These are phyloP conservation scores for Podotricha telesiphe DNA, from an alignment of 2,888 invertebrate species.

Conservation along the genomic window DNA sequence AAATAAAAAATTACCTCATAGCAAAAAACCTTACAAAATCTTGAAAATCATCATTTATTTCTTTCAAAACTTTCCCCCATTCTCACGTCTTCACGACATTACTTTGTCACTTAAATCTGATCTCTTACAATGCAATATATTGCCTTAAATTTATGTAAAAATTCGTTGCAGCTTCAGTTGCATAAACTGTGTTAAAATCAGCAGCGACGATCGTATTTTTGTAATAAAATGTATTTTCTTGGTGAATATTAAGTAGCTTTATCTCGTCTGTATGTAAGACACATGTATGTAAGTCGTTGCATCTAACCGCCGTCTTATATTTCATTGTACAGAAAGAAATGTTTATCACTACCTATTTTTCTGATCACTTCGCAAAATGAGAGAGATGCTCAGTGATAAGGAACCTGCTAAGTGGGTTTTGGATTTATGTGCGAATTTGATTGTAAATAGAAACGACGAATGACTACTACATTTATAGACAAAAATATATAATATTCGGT, in stretches of 20 bases:
- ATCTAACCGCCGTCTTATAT: constrained; percentile 14
- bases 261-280: constrained; percentile 31
- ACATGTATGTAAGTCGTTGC: constrained; percentile 21
- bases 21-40: not conserved
- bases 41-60: not conserved
- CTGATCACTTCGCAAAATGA: too few relatives aligned
- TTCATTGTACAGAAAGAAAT: too few relatives aligned
- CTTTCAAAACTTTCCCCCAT: not conserved
- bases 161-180: constrained; percentile 1
- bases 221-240: constrained; percentile 29
- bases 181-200: constrained; percentile 28
- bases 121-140: constrained; percentile 18
- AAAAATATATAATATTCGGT: too few relatives aligned
- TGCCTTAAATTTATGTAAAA: constrained; percentile 19
- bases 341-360: too few relatives aligned
- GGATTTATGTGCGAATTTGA: too few relatives aligned
- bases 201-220: constrained; percentile 15
- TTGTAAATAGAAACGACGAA: too few relatives aligned
- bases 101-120: not conserved
- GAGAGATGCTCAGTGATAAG: too few relatives aligned
- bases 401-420: too few relatives aligned
- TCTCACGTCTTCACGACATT: not conserved
- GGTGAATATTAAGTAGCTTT: constrained; percentile 36
- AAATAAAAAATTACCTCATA: too few relatives aligned
- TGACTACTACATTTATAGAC: too few relatives aligned